Base-by-base conservation (phyloP, 2,113 vertebrate genomes). In the Podarcis cretensis region DNA sequence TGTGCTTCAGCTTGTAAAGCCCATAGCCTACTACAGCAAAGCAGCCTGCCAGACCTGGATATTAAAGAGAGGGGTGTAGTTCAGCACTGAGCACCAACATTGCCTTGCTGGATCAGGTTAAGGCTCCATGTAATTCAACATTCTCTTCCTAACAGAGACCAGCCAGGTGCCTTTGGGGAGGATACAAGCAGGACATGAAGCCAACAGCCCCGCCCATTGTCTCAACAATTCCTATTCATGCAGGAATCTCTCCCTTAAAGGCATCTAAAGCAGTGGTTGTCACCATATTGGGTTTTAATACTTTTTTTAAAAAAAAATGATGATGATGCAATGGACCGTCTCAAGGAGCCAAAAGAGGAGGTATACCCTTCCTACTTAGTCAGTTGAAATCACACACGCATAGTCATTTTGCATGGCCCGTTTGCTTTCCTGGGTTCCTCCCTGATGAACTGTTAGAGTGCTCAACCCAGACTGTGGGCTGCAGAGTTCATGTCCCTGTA, bases 31-130 rank as follows among this genome's bases (percentile, higher is more conserved):
- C 93, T 35, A 96, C 90, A 83, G 94, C 85, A 79, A 92, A 4
- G 87, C 95, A 97, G 12, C 96, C 96, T 18, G 94, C 94, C 83
- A 96, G n/a, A 1, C 96, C 95, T 96, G 85, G n/a, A 35, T 35
- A 81, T 59, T 9, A 27, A 71, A 59, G 66, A 84, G 75, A 83
- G 68, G 14, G 21, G 30, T 30, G 54, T 82, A 20, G 18, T 63
- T 68, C 23, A 81, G 13, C 35, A 63, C 1, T 71, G 37, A 59
- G 40, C 3, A 40, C 10, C 18, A 16, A 5, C 59, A 37, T 21
- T 13, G 2, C 12, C 12, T 30, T 59, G n/a, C 43, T 63, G 7
- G 13, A 2, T 7, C 12, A 25, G 21, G 23, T 6, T 71, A 85
- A 27, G 13, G 6, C 23, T 40, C 7, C 23, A 37, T 35, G 18